Percentiles rank a stretch among this genome's conserved stretches.
Conservation (phyloP, 2,797 vertebrate genomes). For the Acrossocheilus fasciatus region DNA sequence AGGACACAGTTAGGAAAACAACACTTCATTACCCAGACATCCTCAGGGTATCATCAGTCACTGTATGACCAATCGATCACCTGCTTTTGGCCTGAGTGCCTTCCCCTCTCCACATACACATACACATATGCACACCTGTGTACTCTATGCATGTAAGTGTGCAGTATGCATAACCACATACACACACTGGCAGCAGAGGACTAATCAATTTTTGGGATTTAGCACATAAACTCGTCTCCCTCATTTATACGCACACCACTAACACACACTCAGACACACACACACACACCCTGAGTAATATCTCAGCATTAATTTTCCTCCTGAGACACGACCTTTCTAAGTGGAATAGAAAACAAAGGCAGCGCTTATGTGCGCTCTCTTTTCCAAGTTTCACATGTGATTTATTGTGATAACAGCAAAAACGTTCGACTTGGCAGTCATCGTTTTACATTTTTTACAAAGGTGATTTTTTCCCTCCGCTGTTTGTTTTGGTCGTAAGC, state of each 20-base stretch:
- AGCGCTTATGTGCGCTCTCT: conserved; percentile 66
- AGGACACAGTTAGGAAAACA: conserved; percentile 61
- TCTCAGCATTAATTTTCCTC: conserved; percentile 73
- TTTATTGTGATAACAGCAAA: conserved; percentile 79
- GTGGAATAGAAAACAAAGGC: conserved; percentile 80
- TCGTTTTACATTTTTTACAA: conserved; percentile 65
- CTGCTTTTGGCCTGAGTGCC: conserved; percentile 49
- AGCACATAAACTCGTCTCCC: conserved; percentile 28
- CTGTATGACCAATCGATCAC: conserved; percentile 54
- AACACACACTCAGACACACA: conserved; percentile 55
- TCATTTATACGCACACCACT: conserved; percentile 31
- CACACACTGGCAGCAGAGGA: conserved; percentile 32
- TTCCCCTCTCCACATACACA: conserved; percentile 17
- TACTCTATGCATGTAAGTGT: neutral
- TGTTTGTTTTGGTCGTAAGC: conserved; percentile 65
- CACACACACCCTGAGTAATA: conserved; percentile 57
- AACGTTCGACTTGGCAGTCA: conserved; percentile 71
- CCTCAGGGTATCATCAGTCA: conserved; percentile 62
- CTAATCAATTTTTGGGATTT: conserved; percentile 34
- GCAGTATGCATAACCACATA: neutral
- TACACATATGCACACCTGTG: conserved; percentile 12
- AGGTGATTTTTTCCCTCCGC: conserved; percentile 63
- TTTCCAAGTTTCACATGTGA: conserved; percentile 67
- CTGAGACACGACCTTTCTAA: conserved; percentile 76
- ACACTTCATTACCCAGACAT: conserved; percentile 58